Base-by-base conservation (phyloP, 2,113 vertebrate genomes). In the Actinemys pallida region DNA sequence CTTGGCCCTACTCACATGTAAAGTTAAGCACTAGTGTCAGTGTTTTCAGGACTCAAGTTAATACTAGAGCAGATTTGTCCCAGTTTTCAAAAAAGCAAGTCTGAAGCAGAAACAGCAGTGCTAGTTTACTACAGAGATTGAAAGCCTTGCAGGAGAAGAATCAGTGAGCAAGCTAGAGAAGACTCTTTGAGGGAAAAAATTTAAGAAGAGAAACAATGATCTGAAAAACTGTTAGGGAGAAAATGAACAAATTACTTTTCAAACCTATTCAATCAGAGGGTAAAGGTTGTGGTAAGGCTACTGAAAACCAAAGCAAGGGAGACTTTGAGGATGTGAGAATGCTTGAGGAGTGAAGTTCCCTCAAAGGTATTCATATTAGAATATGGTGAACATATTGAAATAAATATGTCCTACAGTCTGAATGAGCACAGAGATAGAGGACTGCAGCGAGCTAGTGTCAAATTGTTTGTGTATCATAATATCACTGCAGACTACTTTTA, bases 311-410 rank as follows among this genome's bases (percentile, higher is more conserved):
- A 89, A 91, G 42, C 3, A 69, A 14, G 62, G 35, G 35, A 69
- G 17, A 17, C 29, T 14, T 69, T 69, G 13, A 69, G 62, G 10
- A 10, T 35, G 86, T 0, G 0, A 5, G 89, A 86, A 90, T 49
- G 11, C 19, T 89, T 90, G 25, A 91, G 25, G 9, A 82, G 20
- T 35, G 47, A 53, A 22, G 31, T 52, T 53, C 22, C 50, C 79
- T 56, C 76, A 9, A 89, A 69, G 59, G 8, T 69, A 2, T 84
- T 95, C 10, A 0, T 83, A 87, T 84, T 47, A 92, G 76, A 94
- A 25, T 16, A 0, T 65, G 85, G 52, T 80, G 81, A 89, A 89
- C 1, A 49, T 12, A 83, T 65, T 20, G 3, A 42, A 93, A 79
- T 2, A 5, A 47, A 76, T 1, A 2, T 5, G 6, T 2, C 31